These are phyloP conservation scores for Sesamia inferens DNA, from an alignment of 2,888 invertebrate genomes.

Conservation along the genomic window DNA sequence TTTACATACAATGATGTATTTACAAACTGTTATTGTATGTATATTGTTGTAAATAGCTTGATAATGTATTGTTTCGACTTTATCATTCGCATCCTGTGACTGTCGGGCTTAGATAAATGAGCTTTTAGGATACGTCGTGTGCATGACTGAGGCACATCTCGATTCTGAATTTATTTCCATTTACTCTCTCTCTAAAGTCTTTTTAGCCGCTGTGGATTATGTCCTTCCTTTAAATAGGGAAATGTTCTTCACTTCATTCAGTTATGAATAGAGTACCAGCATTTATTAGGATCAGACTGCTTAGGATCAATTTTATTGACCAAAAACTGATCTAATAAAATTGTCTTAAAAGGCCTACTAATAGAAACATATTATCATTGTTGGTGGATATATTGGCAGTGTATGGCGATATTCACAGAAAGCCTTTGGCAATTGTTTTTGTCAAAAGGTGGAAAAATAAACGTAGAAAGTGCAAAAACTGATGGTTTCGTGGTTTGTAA, in stretches of 20 bases:
- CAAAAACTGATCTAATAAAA: not conserved
- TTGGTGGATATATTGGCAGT: not conserved
- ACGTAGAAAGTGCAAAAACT: not conserved
- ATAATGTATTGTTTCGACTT: constrained; percentile 55
- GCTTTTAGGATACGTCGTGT: constrained; percentile 36
- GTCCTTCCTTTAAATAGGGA: not conserved
- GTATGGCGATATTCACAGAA: not conserved
- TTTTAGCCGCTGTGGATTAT: not conserved
- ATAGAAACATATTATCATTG: not conserved
- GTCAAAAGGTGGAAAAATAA: not conserved
- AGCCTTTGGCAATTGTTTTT: not conserved
- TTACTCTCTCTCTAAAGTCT: constrained; percentile 17
- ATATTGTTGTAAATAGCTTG: constrained; percentile 36
- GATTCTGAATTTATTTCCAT: constrained; percentile 6
- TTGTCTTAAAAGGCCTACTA: not conserved
- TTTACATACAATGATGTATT: constrained; percentile 60
- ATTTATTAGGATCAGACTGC: not conserved
- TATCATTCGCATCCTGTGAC: constrained; percentile 58
- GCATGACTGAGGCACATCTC: constrained; percentile 8
- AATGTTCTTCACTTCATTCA: not conserved
- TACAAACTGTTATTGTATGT: constrained; percentile 42
- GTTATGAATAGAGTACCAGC: not conserved
- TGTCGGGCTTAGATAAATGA: constrained; percentile 49
- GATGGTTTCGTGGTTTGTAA: not conserved
- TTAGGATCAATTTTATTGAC: not conserved